These are phyloP conservation scores for Pipistrellus kuhlii DNA, from an alignment of 2,797 vertebrate species.

Conservation along the genomic window DNA sequence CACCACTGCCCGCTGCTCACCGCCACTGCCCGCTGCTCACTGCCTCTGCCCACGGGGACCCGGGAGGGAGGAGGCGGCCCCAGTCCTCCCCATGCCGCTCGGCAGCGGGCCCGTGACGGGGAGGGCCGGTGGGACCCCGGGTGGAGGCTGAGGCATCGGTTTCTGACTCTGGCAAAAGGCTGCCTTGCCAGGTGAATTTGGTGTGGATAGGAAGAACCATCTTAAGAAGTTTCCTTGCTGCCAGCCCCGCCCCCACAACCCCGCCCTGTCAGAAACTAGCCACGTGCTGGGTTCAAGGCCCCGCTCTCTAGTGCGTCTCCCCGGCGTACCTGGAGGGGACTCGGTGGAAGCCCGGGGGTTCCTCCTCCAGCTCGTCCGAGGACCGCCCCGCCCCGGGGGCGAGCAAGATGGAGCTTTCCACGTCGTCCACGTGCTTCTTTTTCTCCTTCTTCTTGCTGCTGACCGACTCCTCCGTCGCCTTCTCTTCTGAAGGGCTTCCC, in stretches of 20 bases:
- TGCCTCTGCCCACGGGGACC: neutral
- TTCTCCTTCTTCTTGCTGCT: constrained; percentile 84
- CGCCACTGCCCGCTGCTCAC: neutral
- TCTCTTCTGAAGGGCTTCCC: constrained; percentile 67
- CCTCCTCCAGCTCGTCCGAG: constrained; percentile 83
- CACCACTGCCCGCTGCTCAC: too few relatives aligned
- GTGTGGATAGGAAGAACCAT: neutral
- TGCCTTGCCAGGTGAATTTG: neutral
- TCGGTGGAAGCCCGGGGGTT: constrained; percentile 66
- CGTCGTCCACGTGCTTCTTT: constrained; percentile 75
- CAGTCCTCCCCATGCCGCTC: too few relatives aligned
- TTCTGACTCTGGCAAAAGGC: neutral
- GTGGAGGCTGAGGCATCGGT: neutral
- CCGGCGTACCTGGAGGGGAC: constrained; percentile 83
- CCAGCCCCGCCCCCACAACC: neutral
- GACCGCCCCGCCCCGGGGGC: constrained; percentile 60
- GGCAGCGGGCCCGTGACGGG: accelerated
- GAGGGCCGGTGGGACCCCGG: accelerated
- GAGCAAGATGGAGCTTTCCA: constrained; percentile 75
- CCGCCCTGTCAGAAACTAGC: neutral
- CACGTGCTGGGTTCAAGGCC: neutral
- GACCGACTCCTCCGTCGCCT: constrained; percentile 68
- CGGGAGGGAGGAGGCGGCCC: neutral
- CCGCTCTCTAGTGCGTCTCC: neutral
- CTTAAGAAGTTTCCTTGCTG: neutral